phyloP scores from a whole-genome alignment of 92 coral and sea anemone species.

The Parazoanthus swiftii region DNA sequence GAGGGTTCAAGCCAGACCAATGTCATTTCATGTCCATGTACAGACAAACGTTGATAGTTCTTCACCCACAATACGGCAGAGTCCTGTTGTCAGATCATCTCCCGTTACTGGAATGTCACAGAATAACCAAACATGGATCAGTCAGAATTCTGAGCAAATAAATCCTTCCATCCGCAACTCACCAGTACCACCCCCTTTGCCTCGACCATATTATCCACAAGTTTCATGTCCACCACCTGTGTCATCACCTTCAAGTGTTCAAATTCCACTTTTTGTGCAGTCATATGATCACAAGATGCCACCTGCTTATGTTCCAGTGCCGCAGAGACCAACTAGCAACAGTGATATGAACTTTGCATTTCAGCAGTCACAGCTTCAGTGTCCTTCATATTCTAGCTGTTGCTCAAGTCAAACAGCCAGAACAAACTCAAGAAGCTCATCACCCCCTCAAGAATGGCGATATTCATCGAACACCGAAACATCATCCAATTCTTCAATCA shows the following conservation, averaged over 20 bases:
- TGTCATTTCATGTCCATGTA: constrained; percentile 86
- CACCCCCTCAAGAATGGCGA: constrained; percentile 67
- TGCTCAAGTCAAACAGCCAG: constrained; percentile 29
- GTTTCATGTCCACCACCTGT: constrained; percentile 50
- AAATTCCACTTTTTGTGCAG: constrained; percentile 66
- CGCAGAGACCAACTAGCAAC: constrained; percentile 56
- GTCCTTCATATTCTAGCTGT: constrained; percentile 34
- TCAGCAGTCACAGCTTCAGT: constrained; percentile 38
- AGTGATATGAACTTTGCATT: constrained; percentile 52
- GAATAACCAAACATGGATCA: background rate
- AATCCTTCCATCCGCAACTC: constrained; percentile 21
- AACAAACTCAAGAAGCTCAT: constrained; percentile 51
- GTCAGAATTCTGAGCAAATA: constrained; percentile 19
- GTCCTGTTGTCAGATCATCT: constrained; percentile 45
- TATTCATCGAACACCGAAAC: constrained; percentile 89
- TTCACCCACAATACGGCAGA: constrained; percentile 41
- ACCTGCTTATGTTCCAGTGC: constrained; percentile 80
- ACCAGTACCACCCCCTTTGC: constrained; percentile 32
- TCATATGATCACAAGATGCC: constrained; percentile 59
- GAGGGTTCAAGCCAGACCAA: constrained; percentile 61
- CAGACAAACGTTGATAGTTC: constrained; percentile 63
- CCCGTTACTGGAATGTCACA: constrained; percentile 42
- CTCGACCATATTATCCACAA: constrained; percentile 17
- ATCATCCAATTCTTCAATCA: constrained; percentile 83
- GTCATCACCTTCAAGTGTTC: constrained; percentile 33